Percentiles rank a stretch among this genome's conserved stretches.
These are phyloP conservation scores for Pangasius mekongensis DNA, from an alignment of 2,797 vertebrate genomes.

Conservation along the genomic window DNA sequence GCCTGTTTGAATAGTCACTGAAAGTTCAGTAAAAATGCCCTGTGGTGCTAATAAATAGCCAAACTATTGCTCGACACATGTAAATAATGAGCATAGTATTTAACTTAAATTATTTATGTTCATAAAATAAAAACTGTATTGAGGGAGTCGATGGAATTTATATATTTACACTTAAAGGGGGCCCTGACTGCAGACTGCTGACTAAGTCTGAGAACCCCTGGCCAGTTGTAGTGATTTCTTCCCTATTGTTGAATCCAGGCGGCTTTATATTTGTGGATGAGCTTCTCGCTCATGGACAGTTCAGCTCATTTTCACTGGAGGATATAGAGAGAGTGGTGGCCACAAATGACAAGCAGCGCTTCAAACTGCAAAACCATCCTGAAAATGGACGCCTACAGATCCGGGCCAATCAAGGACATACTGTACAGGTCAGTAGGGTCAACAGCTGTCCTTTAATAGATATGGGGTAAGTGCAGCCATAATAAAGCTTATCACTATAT, in stretches of 20 bases:
- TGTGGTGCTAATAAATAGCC: not conserved
- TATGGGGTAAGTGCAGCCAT: not conserved
- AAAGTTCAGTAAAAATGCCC: not conserved
- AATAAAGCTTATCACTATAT: not conserved
- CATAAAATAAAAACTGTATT: not conserved
- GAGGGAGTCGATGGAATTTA: not conserved
- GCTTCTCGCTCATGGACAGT: constrained; percentile 80
- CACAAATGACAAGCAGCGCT: constrained; percentile 84
- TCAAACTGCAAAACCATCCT: constrained; percentile 73
- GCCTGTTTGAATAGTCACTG: not conserved
- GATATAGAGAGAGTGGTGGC: constrained; percentile 82
- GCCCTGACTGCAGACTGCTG: not conserved
- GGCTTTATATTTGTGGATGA: constrained; percentile 83
- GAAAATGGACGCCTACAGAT: constrained; percentile 77
- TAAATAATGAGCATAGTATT: not conserved
- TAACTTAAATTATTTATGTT: not conserved
- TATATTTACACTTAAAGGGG: not conserved
- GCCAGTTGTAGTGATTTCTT: not conserved
- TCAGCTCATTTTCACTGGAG: constrained; percentile 73
- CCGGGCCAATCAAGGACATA: constrained; percentile 90
- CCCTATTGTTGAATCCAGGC: constrained; percentile 68
- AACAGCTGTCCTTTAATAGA: not conserved
- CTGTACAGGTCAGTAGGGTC: constrained; percentile 75
- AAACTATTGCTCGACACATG: not conserved
- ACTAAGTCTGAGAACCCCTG: not conserved